Base-by-base conservation (phyloP, 2,888 invertebrate genomes). In the Tinea semifulvella region DNA sequence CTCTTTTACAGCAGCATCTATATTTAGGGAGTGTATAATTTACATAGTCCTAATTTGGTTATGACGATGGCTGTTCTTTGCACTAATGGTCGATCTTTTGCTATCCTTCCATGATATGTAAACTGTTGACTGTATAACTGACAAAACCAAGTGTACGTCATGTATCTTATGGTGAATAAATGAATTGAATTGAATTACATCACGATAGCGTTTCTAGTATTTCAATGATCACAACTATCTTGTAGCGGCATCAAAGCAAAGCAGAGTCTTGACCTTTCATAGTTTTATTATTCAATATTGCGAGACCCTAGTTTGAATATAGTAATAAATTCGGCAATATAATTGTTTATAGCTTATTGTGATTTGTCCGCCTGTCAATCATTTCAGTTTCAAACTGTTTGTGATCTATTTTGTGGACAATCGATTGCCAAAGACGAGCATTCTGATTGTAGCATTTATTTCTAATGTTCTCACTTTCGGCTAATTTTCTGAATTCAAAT, bases 241-340 rank as follows among this genome's bases (percentile, higher is more conserved):
- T 56, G 68, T 70, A 69, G 71, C 71, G 56, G 64, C 60, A 79
- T 77, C 75, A 64, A 65, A 73, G 68, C 67, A 71, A 69, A 68
- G 70, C 67, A 68, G 69, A 67, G 65, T 61, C 67, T 61, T 62
- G 68, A 73, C 77, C 76, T 76, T 77, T 76, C 52, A 54, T 59
- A 53, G 61, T 52, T 65, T 68, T 63, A 65, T 68, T 65, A 68
- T 69, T 65, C 63, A 60, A 49, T 53, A 58, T 68, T 68, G 67
- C 67, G 60, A 60, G 59, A 62, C 55, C 55, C 45, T 47, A 47
- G 49, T 57, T 31, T 19, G 57, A 64, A 65, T 72, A 72, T 58
- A 61, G 71, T 65, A 70, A 71, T 73, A 71, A 31, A 68, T 69
- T 61, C 57, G 56, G 56, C 51, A 56, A 56, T 46, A 39, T 43